These are phyloP conservation scores for Colletes gigas DNA, from an alignment of 1,140 invertebrate species.

Conservation along the genomic window DNA sequence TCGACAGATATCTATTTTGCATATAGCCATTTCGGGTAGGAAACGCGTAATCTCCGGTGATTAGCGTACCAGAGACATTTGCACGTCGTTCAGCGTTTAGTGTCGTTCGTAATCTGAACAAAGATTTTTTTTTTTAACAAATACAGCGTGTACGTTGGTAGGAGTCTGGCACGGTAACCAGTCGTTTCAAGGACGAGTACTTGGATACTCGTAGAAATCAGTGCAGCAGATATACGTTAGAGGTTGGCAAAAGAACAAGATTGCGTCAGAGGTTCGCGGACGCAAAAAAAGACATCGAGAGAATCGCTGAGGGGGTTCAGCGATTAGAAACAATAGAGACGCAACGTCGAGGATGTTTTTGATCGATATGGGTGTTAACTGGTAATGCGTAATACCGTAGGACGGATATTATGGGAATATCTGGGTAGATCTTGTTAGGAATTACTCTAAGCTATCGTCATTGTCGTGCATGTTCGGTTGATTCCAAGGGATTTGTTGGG, in stretches of 20 bases:
- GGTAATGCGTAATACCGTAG: background rate
- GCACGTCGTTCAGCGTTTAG: background rate
- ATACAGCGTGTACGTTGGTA: background rate
- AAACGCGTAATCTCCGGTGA: background rate
- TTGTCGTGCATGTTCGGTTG: no score
- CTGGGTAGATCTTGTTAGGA: no score
- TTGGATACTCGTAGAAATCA: background rate
- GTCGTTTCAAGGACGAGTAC: background rate
- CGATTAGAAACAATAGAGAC: background rate
- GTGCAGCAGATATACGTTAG: background rate
- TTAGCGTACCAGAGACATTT: background rate
- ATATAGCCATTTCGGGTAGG: background rate
- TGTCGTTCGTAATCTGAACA: background rate
- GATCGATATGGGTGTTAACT: background rate
- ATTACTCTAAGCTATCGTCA: no score
- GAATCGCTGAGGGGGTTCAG: background rate
- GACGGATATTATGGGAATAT: background rate
- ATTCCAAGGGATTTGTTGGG: no score
- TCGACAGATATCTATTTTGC: background rate
- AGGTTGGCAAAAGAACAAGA: constrained; percentile 7
- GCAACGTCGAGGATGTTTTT: background rate
- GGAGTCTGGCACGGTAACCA: background rate
- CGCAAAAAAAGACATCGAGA: background rate
- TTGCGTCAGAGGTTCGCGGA: background rate
- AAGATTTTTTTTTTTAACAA: background rate